Evolutionary conservation across 2,888 invertebrate species (phyloP).

Genomic region (Xestia ashworthii): DNA sequence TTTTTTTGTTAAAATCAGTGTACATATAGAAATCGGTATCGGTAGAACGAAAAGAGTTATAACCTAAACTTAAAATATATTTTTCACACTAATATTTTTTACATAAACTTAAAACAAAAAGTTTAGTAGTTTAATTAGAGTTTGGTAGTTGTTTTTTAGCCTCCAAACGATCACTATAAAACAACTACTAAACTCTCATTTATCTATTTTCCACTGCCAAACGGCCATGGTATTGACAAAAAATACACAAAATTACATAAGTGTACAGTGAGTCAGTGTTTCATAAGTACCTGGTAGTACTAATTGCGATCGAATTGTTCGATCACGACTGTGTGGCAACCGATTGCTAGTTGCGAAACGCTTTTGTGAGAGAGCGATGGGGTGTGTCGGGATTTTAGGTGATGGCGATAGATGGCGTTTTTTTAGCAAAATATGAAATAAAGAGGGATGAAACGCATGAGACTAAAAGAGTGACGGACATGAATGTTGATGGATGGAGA

Average conservation of each 20-base stretch:
- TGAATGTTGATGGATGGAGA: too few relatives aligned
- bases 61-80: too few relatives aligned
- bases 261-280: slow-evolving; percentile 53
- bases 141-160: too few relatives aligned
- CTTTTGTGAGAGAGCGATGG: slow-evolving; percentile 22
- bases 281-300: slow-evolving; percentile 45
- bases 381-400: background rate
- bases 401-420: slow-evolving; percentile 22
- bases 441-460: too few relatives aligned
- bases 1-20: too few relatives aligned
- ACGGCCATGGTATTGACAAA: slow-evolving; percentile 21
- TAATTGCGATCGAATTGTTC: slow-evolving; percentile 56
- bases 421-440: background rate
- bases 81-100: too few relatives aligned
- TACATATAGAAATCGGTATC: too few relatives aligned
- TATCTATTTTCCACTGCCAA: slow-evolving; percentile 42
- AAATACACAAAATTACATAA: slow-evolving; percentile 57
- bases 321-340: slow-evolving; percentile 58
- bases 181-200: background rate
- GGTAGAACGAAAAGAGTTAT: too few relatives aligned
- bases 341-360: slow-evolving; percentile 51
- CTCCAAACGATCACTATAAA: background rate
- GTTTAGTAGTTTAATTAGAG: too few relatives aligned
- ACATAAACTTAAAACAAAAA: too few relatives aligned
- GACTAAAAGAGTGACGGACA: too few relatives aligned